Evolutionary conservation across 2,797 vertebrate species (phyloP).

Genomic region (Menidia menidia): DNA sequence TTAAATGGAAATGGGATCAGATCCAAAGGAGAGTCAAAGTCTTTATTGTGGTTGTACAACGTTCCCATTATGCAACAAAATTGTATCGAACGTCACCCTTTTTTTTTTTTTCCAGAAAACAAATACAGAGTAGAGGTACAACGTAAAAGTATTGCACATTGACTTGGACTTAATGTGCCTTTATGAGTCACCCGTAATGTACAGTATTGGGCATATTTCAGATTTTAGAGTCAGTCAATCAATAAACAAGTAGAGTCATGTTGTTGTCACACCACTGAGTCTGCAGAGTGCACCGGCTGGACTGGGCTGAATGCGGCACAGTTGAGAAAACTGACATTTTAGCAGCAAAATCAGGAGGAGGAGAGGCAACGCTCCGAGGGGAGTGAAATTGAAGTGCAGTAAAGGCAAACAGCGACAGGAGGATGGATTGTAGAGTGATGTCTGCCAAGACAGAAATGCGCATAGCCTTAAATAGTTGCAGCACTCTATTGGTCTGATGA

Average conservation of each 20-base stretch:
- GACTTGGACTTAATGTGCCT: too few species aligned
- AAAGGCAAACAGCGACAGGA: slow-evolving; percentile 26
- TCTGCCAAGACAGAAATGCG: slow-evolving; percentile 42
- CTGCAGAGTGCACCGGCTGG: neutral
- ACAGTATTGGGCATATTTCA: too few species aligned
- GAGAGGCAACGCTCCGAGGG: slow-evolving; percentile 15
- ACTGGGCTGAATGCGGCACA: neutral
- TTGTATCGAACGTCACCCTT: too few species aligned
- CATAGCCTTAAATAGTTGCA: slow-evolving; percentile 23
- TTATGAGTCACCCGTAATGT: too few species aligned
- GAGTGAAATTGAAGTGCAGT: slow-evolving; percentile 18
- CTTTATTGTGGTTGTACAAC: too few species aligned
- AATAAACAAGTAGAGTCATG: slow-evolving; percentile 19
- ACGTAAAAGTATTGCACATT: too few species aligned
- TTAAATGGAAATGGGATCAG: too few species aligned
- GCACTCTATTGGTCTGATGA: slow-evolving; percentile 42
- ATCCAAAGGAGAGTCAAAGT: too few species aligned
- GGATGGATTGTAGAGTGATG: slow-evolving; percentile 28
- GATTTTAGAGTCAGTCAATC: slow-evolving; percentile 4
- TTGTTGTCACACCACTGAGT: slow-evolving; percentile 13
- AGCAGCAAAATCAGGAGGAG: slow-evolving; percentile 18
- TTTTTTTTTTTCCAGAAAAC: too few species aligned
- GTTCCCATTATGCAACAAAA: too few species aligned
- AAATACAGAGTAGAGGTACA: too few species aligned
- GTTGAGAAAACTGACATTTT: slow-evolving; percentile 19